Conservation (phyloP, 2,888 invertebrate genomes). For the Eupeodes latifasciatus region DNA sequence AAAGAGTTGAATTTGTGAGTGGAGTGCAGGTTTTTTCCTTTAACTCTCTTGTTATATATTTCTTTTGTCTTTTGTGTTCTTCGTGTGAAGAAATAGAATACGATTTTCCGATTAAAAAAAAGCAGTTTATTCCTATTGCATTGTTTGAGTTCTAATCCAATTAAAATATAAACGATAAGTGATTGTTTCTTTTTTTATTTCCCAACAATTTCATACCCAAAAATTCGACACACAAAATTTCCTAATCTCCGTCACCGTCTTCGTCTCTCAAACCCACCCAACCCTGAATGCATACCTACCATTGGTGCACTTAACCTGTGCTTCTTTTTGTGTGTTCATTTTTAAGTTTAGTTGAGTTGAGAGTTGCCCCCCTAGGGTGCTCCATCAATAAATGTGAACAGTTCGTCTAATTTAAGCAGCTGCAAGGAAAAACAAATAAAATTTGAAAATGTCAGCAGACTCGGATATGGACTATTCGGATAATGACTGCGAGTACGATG, state of each 20-base stretch:
- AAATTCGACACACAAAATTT: too few species aligned
- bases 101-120: background rate
- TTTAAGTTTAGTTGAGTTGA: background rate
- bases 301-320: conserved; percentile 53
- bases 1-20: conserved; percentile 49
- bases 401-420: conserved; percentile 9
- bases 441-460: conserved; percentile 85
- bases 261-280: conserved; percentile 37
- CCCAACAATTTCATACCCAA: background rate
- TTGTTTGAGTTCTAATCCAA: conserved; percentile 14
- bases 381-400: conserved; percentile 56
- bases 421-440: conserved; percentile 14
- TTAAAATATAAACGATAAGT: conserved; percentile 6
- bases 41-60: conserved; percentile 48
- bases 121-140: background rate
- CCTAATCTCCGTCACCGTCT: background rate
- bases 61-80: conserved; percentile 72
- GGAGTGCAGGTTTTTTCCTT: conserved; percentile 50
- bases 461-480: conserved; percentile 96
- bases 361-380: conserved; percentile 32
- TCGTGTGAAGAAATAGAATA: conserved; percentile 35
- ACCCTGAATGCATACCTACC: conserved; percentile 52
- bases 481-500: conserved; percentile 92
- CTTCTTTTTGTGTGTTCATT: conserved; percentile 18
- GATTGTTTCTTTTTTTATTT: background rate